phyloP scores from a whole-genome alignment of 2,888 invertebrate genomes.

The Perithous albicinctus region DNA sequence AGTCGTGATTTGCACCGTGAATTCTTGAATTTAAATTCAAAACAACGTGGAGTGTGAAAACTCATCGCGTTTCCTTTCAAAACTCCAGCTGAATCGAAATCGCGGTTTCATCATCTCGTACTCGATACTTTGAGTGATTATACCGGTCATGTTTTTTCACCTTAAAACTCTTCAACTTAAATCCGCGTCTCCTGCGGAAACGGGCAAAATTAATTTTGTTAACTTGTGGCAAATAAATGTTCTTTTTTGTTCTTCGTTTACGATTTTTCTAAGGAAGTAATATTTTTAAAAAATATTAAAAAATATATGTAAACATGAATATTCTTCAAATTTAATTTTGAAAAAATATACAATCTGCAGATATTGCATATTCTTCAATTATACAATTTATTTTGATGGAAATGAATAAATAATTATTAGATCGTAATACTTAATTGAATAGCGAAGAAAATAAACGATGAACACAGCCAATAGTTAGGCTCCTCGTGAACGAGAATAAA shows the following conservation, averaged over 20 bases:
- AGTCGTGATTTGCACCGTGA: neutral
- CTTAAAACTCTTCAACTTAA: neutral
- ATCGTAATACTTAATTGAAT: neutral
- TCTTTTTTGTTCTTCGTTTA: neutral
- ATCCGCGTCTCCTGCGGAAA: neutral
- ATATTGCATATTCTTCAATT: neutral
- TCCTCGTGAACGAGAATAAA: neutral
- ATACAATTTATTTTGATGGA: neutral
- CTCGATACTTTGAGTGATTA: neutral
- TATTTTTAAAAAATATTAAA: too few species aligned
- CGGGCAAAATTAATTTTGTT: conserved; percentile 2
- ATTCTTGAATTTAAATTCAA: conserved; percentile 5
- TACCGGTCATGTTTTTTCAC: neutral
- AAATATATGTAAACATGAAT: neutral
- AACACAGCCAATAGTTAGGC: neutral
- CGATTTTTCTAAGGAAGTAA: neutral
- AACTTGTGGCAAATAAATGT: neutral
- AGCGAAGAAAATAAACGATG: neutral
- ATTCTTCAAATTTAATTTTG: too few species aligned
- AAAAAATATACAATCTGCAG: neutral
- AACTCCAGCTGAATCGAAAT: neutral
- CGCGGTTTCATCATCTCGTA: neutral
- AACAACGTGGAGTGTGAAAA: conserved; percentile 13
- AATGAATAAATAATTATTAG: neutral
- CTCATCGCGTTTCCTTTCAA: neutral